Base-by-base conservation (phyloP, 2,797 vertebrate genomes). In the Chloroceryle amazona region DNA sequence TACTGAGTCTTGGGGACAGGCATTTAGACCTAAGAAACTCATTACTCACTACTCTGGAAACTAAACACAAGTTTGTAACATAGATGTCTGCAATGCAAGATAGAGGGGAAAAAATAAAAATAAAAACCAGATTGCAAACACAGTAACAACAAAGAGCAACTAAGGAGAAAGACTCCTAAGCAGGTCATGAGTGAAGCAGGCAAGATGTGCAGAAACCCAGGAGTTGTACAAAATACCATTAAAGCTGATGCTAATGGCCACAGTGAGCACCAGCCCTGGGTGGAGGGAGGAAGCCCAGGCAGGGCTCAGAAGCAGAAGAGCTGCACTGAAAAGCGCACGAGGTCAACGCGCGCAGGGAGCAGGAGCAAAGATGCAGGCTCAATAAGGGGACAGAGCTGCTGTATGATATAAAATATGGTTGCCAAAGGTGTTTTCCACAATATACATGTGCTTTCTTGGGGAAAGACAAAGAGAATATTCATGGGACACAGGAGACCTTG, bases 341-440 rank as follows among this genome's bases (percentile, higher is more conserved):
- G 21, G 10, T 10, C 0, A 0, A 18, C 0, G 0, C 0, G 0
- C 5, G 18, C 0, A 0, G n/a, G 55, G 33, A 68, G 20, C 1
- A 0, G 26, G 7, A 62, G 47, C 11, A 29, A 47, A 55, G 44
- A 41, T 4, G 2, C 8, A 37, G 58, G 29, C 21, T 78, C 1
- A 0, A 0, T 22, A 52, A 26, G 4, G 25, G 11, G 20, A 63
- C 11, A 41, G 17, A 80, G n/a, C 7, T 83, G 68, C 61, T 66
- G 31, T 1, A 61, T 49, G 26, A 73, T 37, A 57, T 17, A 67
- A 81, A 67, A 81, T 46, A 68, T 0, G 3, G 47, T 23, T 60
- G 33, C 44, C 46, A 49, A 80, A 80, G 71, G 9, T 33, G 12
- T 71, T 82, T 80, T 44, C 67, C 52, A 71, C 22, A 74, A 57